Evolutionary conservation across 2,888 invertebrate genomes (phyloP).

Genomic region (Homarus gammarus): DNA sequence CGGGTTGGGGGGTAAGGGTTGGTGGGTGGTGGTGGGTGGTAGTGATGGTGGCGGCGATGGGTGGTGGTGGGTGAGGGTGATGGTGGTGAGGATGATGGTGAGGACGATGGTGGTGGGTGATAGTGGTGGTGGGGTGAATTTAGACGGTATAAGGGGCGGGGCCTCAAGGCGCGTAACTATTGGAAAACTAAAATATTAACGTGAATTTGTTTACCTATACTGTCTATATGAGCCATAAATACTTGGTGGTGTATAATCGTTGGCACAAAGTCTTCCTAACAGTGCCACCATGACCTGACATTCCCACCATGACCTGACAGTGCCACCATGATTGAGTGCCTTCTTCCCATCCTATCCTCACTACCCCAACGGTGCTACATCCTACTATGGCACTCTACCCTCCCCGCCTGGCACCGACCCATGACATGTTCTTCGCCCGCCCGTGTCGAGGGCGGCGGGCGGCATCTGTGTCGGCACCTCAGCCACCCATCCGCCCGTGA

Average conservation of each 20-base stretch:
- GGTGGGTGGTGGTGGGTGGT: no score
- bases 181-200: background rate
- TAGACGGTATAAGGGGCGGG: background rate
- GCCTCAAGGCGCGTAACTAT: background rate
- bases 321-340: background rate
- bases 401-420: conserved; percentile 44
- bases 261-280: background rate
- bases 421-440: conserved; percentile 48
- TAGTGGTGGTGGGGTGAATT: background rate
- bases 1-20: conserved; percentile 5
- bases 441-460: conserved; percentile 60
- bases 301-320: background rate
- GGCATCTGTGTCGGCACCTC: conserved; percentile 70
- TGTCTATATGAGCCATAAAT: background rate
- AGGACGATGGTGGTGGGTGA: no score
- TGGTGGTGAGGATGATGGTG: no score
- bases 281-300: background rate
- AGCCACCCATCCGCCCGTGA: conserved; percentile 61
- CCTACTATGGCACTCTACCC: conserved; percentile 14
- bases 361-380: background rate
- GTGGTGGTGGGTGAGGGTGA: no score
- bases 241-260: background rate
- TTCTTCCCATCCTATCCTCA: background rate
- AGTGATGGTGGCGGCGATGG: no score
- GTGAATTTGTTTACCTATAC: background rate